phyloP scores from a whole-genome alignment of 1,140 invertebrate genomes.

The Centruroides vittatus region DNA sequence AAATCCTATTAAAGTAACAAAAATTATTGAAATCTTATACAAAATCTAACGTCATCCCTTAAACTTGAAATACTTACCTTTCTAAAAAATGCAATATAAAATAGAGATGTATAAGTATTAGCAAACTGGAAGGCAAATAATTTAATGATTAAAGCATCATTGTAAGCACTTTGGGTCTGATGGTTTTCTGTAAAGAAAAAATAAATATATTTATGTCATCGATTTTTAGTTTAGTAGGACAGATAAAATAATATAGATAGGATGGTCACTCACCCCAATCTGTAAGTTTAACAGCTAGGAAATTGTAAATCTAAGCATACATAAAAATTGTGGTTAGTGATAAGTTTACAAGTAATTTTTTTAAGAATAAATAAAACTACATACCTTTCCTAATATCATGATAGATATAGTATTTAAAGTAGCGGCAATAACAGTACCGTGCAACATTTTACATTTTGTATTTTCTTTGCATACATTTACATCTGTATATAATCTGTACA shows the following conservation, averaged over 20 bases:
- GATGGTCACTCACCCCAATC: conserved; percentile 29
- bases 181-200: conserved; percentile 29
- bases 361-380: neutral
- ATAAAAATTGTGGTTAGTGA: too few relatives aligned
- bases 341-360: too few relatives aligned
- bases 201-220: too few relatives aligned
- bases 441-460: conserved; percentile 19
- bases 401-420: conserved; percentile 32
- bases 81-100: conserved; percentile 35
- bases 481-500: conserved; percentile 27
- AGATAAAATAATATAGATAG: too few relatives aligned
- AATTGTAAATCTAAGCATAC: conserved; percentile 25
- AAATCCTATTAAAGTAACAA: conserved; percentile 10
- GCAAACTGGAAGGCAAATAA: conserved; percentile 36
- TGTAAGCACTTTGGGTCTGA: conserved; percentile 29
- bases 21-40: neutral
- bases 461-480: conserved; percentile 26
- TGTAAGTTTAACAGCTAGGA: conserved; percentile 27
- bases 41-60: too few relatives aligned
- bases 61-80: too few relatives aligned
- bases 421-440: conserved; percentile 26
- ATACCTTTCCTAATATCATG: conserved; percentile 25
- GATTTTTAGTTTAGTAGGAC: too few relatives aligned
- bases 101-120: conserved; percentile 33
- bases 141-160: conserved; percentile 33